Evolutionary conservation across 2,888 invertebrate species (phyloP).

Genomic region (Nephrotoma appendiculata): DNA sequence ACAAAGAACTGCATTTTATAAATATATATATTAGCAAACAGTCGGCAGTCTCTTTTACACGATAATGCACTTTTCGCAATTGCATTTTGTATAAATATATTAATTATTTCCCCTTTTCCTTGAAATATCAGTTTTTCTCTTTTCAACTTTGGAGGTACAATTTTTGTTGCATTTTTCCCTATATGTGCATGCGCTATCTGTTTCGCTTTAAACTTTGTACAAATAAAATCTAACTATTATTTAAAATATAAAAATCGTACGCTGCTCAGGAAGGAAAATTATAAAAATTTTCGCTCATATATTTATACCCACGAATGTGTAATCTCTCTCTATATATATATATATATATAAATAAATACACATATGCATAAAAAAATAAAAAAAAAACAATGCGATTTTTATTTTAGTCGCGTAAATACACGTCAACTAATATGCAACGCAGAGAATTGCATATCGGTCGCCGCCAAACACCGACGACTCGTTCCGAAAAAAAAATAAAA

Average conservation of each 20-base stretch:
- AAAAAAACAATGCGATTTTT: conserved; percentile 22
- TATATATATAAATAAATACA: neutral
- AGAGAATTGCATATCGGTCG: conserved; percentile 34
- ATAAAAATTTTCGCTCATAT: conserved; percentile 14
- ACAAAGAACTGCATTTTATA: neutral
- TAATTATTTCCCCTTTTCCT: neutral
- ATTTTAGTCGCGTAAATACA: conserved; percentile 34
- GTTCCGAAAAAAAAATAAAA: conserved; percentile 21
- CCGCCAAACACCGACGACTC: conserved; percentile 26
- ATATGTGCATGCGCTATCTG: conserved; percentile 17
- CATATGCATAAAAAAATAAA: neutral
- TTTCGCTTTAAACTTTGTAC: neutral
- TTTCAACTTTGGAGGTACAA: neutral
- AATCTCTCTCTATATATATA: neutral
- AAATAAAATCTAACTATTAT: neutral
- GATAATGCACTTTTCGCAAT: neutral
- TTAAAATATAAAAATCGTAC: neutral
- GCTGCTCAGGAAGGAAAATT: neutral
- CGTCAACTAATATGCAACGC: conserved; percentile 35
- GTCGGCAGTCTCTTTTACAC: neutral
- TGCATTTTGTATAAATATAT: neutral
- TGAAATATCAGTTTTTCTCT: neutral
- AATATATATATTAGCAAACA: neutral
- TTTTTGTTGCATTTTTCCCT: neutral
- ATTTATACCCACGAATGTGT: neutral